Evolutionary conservation across 2,113 vertebrate species (phyloP), one percentile per base, ranked within the genome.

Genomic region (Illadopsis cleaveri): DNA sequence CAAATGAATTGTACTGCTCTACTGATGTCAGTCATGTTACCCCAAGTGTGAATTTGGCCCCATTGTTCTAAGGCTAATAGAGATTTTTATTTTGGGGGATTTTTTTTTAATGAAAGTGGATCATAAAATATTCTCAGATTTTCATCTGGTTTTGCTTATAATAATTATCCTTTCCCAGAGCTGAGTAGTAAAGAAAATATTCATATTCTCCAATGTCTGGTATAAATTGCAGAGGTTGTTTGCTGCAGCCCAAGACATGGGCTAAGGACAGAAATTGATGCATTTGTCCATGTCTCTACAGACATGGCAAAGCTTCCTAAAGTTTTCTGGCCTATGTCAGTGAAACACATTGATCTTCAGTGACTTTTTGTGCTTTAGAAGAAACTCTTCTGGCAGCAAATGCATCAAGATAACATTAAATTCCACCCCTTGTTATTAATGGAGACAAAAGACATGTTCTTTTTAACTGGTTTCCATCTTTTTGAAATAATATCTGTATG

Each of bases 111-210:
- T 93, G 94, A 90, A 96, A 97, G 90, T 96, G 90, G 40, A 94
- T 95, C 83, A 89, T 96, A 94, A 96, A 97, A 95, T 97, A 96
- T 95, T 89, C 93, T 96, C 76, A 76, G 82, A 95, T 96, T 94
- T 94, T 94, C 96, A 93, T 96, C 94, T 97, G 96, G 90, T 84
- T 96, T 96, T 94, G 71, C 79, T 96, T 96, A 96, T 66, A 64
- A 69, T 86, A 94, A 96, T 97, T 95, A 96, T 93, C 53, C 80
- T 92, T 97, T 96, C 93, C 85, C 69, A 48, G 69, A 95, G 88
- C 92, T 92, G 90, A 95, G 69, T 75, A 95, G 94, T 92, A 90
- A 95, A 96, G 92, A 89, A 96, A 96, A 96, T 93, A 96, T 78
- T 93, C 88, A 68, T 95, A 81, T 90, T 96, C 93, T 96, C 92